Base-by-base conservation (phyloP, 2,797 vertebrate genomes). In the Eurystomus glaucurus region DNA sequence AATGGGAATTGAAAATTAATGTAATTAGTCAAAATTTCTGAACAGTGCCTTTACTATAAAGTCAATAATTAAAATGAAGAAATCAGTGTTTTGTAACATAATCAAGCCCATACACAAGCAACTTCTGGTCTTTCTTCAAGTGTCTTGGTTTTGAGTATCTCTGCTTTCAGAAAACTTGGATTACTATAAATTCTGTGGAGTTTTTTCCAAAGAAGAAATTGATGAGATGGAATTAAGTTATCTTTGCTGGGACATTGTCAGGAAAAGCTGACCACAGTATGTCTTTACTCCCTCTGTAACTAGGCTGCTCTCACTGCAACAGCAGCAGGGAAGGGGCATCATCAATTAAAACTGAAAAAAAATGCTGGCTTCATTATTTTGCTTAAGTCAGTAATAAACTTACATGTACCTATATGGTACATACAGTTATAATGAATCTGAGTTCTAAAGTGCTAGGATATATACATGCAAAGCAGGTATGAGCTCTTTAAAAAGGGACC, bases 271-370 rank as follows among this genome's bases (percentile, higher is more conserved):
- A 94, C 76, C 50, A 87, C 9, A 4, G 17, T 60, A 86, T 37
- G 84, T 92, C 94, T 89, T 71, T 84, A 43, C 77, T 83, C 54
- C 70, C 64, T 55, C 54, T 87, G 71, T 94, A 93, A 96, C 93
- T 77, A 95, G 85, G 92, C 90, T 85, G 91, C 75, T 94, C 58
- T 92, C 92, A 96, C 96, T 88, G 90, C 91, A 96, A 96, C 88
- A 93, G 85, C 88, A 93, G 85, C 77, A 90, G 65, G 84, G 90
- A 92, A 96, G 66, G 93, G 88, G 84, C 79, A 80, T 5, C 12
- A 96, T 92, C 86, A 96, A 86, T 96, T 96, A 96, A 85, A 97
- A 92, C 48, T 55, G 64, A 94, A 97, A 96, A 37, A 43, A 93
- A 87, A 84, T 55, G 19, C 31, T 50, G 72, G 65, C 72, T 90